Percentiles rank a stretch among this genome's conserved stretches.
phyloP scores from a whole-genome alignment of 2,888 invertebrate genomes.

The Encarsia formosa region DNA sequence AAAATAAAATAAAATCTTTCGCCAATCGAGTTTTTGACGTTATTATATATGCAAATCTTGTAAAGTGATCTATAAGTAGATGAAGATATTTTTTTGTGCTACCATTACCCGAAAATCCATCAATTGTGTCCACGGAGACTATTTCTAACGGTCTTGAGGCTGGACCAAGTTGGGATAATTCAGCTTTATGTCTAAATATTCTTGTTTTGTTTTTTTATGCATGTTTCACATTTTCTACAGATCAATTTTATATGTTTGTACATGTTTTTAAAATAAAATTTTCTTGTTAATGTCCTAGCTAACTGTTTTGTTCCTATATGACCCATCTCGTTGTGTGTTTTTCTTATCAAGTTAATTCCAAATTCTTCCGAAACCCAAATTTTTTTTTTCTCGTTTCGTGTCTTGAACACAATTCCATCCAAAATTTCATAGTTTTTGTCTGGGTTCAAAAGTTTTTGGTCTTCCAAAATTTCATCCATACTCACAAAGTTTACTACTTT shows the following conservation, averaged over 20 bases:
- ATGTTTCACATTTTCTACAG: not conserved
- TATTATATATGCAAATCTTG: not conserved
- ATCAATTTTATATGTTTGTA: conserved; percentile 1
- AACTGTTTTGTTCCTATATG: conserved; percentile 13
- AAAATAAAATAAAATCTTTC: not conserved
- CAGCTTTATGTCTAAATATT: not conserved
- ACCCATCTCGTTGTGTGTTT: conserved; percentile 12
- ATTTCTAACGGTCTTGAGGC: no score
- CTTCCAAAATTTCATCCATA: conserved; percentile 19
- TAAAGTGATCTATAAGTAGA: not conserved
- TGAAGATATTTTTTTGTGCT: not conserved
- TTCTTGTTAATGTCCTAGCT: conserved; percentile 1
- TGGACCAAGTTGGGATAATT: conserved; percentile 13
- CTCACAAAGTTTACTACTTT: no score
- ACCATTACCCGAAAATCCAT: not conserved
- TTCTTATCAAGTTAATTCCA: conserved; percentile 9
- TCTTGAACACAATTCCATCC: conserved; percentile 14
- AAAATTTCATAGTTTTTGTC: conserved; percentile 7
- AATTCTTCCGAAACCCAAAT: conserved; percentile 20
- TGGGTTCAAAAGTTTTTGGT: conserved; percentile 8
- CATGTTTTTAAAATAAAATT: conserved; percentile 9
- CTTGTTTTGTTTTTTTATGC: conserved; percentile 8
- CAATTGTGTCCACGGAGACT: conserved; percentile 7
- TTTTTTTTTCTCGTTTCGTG: conserved; percentile 9
- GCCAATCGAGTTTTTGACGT: not conserved